phyloP scores from a whole-genome alignment of 2,797 vertebrate species.

The Danio choprae region DNA sequence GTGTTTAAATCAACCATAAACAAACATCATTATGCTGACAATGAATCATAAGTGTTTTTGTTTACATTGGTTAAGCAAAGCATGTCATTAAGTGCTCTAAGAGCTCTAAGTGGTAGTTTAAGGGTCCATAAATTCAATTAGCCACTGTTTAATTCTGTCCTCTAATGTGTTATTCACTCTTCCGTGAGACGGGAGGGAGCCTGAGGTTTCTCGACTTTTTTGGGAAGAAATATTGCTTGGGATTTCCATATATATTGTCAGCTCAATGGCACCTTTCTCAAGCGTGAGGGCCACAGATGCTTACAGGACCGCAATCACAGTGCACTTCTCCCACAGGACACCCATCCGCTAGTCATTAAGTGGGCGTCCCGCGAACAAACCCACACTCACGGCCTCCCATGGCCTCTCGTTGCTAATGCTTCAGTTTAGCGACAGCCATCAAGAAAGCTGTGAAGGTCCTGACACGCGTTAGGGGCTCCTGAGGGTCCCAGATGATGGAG shows the following conservation, averaged over 20 bases:
- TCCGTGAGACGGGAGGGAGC: conserved; percentile 62
- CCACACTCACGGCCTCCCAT: conserved; percentile 53
- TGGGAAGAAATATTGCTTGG: conserved; percentile 81
- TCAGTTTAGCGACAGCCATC: conserved; percentile 86
- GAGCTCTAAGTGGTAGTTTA: conserved; percentile 81
- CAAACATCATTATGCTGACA: conserved; percentile 75
- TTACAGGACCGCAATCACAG: conserved; percentile 79
- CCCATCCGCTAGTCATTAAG: conserved; percentile 77
- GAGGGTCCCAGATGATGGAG: conserved; percentile 75
- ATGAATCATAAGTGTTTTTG: conserved; percentile 76
- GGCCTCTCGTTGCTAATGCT: conserved; percentile 80
- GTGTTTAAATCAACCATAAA: conserved; percentile 62
- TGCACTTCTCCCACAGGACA: conserved; percentile 77
- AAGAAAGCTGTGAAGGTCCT: conserved; percentile 86
- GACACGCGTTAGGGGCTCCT: conserved; percentile 79
- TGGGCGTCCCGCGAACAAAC: conserved; percentile 31
- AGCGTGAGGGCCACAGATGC: conserved; percentile 84
- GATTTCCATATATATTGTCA: conserved; percentile 89
- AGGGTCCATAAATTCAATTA: conserved; percentile 87
- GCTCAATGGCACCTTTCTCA: conserved; percentile 81
- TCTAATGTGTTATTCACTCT: conserved; percentile 70
- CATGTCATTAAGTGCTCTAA: conserved; percentile 78
- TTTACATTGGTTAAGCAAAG: conserved; percentile 84
- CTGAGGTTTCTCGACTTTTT: conserved; percentile 69
- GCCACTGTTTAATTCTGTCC: conserved; percentile 77